Evolutionary conservation across 1,140 invertebrate species (phyloP), one percentile per base, ranked within the genome.

Genomic region (Mycetomoellerius zeteki): DNA sequence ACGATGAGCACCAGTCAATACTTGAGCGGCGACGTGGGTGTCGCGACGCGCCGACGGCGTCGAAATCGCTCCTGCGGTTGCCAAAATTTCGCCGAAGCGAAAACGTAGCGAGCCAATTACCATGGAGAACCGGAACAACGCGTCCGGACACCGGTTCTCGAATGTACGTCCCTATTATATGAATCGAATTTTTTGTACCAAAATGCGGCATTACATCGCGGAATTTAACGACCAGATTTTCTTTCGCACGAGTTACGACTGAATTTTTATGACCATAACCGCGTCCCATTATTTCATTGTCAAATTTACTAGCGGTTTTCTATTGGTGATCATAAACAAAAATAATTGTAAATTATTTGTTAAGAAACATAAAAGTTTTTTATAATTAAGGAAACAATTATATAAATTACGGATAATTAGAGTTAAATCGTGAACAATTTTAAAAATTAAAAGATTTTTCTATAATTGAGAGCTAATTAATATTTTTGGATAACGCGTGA

Each of bases 1-100:
- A 73, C 52, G 47, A 54, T 33, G 62, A 21, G 65, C 64, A 80
- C 30, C 19, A 69, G 77, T 80, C 77, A 80, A 80, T 80, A 80
- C 14, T 80, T 80, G 77, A 69, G 21, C 77, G 77, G n/a, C 60
- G 7, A 54, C 19, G 47, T 52, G 60, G 60, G 77, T 47, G 47
- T 65, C 62, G 76, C 62, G 47, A 27, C 54, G 54, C 14, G 50
- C 14, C 72, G 30, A n/a, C n/a, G 52, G 19, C 24, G 60, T 27
- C 24, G 27, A 3, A 3, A 21, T 33, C n/a, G 47, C 7, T 3
- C n/a, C 5, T 12, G 30, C 14, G 30, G n/a, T 69, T 69, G 62
- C 62, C 47, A 80, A 80, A 80, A n/a, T 80, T 69, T 80, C 27
- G 30, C 14, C 30, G 21, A 21, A 19, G 7, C n/a, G n/a, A 27